These are phyloP conservation scores for Phocoena phocoena DNA, from an alignment of 2,113 vertebrate species.

Conservation along the genomic window DNA sequence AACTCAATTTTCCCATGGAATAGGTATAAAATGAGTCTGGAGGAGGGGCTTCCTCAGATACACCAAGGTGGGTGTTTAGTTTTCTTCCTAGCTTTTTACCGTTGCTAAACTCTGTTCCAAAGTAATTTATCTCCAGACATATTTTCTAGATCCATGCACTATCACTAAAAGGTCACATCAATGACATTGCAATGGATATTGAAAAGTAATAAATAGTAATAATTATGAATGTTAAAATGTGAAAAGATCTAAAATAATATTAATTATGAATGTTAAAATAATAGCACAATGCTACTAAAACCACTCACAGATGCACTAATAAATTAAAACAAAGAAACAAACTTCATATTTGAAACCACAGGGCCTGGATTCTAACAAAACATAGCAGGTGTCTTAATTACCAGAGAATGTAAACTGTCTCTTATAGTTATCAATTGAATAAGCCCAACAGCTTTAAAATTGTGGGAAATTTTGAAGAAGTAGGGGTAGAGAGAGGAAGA, in stretches of 20 bases:
- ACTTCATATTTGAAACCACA: neutral
- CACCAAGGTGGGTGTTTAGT: fast-evolving
- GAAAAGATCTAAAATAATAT: neutral
- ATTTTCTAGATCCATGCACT: neutral
- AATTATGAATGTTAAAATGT: neutral
- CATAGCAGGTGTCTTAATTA: neutral
- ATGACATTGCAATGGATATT: neutral
- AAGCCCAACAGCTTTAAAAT: neutral
- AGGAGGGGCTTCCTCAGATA: neutral
- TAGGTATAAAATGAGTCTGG: neutral
- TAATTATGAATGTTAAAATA: neutral
- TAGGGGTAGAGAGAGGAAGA: neutral
- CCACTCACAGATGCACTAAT: neutral
- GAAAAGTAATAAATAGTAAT: neutral
- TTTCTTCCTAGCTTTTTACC: neutral
- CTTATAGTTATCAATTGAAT: neutral
- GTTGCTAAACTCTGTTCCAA: neutral
- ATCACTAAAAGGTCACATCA: neutral
- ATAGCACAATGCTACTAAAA: neutral
- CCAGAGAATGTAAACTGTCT: neutral
- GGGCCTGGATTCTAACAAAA: neutral
- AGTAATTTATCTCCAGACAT: neutral
- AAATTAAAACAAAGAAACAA: neutral
- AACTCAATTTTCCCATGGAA: neutral
- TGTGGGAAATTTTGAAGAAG: neutral